Conservation (phyloP, 1,140 invertebrate genomes). For the Nasonia giraulti region DNA sequence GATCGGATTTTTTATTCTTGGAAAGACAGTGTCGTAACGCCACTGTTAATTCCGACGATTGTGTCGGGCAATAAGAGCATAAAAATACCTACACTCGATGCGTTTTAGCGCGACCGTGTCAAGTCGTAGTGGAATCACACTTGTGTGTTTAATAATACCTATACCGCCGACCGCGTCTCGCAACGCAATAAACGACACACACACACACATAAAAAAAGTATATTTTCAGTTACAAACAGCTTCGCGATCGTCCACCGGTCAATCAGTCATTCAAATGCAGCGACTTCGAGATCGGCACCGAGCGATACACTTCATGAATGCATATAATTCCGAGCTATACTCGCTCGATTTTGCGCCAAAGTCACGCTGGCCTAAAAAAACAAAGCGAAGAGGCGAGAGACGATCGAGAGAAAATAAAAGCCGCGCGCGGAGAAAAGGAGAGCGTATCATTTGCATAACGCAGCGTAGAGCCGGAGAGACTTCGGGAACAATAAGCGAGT, state of each 20-base stretch:
- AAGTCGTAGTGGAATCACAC: slow-evolving; percentile 9
- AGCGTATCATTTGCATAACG: slow-evolving; percentile 35
- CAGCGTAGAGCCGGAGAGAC: slow-evolving; percentile 17
- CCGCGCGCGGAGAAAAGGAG: not conserved
- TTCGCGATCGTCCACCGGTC: not conserved
- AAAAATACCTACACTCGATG: not conserved
- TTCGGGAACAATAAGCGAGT: slow-evolving; percentile 28
- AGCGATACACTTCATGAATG: slow-evolving; percentile 43
- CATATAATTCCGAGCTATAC: slow-evolving; percentile 22
- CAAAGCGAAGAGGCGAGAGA: no score
- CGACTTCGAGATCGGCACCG: slow-evolving; percentile 1
- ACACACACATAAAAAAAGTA: no score
- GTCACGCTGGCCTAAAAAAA: not conserved
- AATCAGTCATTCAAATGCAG: slow-evolving; percentile 22
- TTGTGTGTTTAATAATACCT: not conserved
- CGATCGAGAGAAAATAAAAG: not conserved
- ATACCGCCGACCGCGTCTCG: not conserved
- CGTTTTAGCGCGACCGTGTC: slow-evolving; percentile 14
- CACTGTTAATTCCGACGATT: not conserved
- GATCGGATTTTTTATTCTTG: not conserved
- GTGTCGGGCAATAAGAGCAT: slow-evolving; percentile 1
- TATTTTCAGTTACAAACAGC: not conserved
- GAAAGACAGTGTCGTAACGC: not conserved
- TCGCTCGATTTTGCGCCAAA: no score
- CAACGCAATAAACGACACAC: not conserved